These are phyloP conservation scores for Matsumyia berberina DNA, from an alignment of 2,888 invertebrate species.

Conservation along the genomic window DNA sequence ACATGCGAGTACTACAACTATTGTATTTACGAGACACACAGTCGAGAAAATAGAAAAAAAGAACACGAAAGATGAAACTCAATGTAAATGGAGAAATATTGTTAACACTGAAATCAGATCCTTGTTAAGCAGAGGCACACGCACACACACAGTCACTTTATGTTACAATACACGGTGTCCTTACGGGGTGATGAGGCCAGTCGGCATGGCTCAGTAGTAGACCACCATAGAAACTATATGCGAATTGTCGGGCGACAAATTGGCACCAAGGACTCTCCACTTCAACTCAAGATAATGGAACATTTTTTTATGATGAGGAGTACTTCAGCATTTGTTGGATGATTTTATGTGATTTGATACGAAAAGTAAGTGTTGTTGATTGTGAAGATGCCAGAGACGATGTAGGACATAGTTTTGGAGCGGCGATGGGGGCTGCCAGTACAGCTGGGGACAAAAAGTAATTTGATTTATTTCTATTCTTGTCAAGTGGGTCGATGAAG, in stretches of 20 bases:
- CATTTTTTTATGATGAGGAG: slow-evolving; percentile 50
- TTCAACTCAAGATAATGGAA: slow-evolving; percentile 54
- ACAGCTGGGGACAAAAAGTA: slow-evolving; percentile 30
- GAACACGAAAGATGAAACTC: slow-evolving; percentile 1
- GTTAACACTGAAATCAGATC: slow-evolving; percentile 60
- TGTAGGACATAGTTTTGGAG: not conserved
- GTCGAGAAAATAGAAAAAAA: not conserved
- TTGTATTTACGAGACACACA: slow-evolving; percentile 6
- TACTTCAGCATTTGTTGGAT: slow-evolving; percentile 47
- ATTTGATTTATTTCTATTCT: slow-evolving; percentile 53
- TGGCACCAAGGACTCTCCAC: slow-evolving; percentile 63
- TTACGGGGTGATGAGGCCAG: not conserved
- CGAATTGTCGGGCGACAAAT: slow-evolving; percentile 63
- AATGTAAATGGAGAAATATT: slow-evolving; percentile 62
- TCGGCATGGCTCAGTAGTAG: too few relatives aligned
- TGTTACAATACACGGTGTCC: not conserved
- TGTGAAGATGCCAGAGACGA: slow-evolving; percentile 13
- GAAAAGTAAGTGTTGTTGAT: slow-evolving; percentile 76
- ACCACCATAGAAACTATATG: slow-evolving; percentile 25
- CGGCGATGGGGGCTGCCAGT: slow-evolving; percentile 8
- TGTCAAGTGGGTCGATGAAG: not conserved
- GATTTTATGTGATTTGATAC: slow-evolving; percentile 64
- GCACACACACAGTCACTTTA: not conserved
- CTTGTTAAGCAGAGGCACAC: slow-evolving; percentile 33
- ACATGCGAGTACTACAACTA: slow-evolving; percentile 18